phyloP scores from a whole-genome alignment of 2,113 vertebrate genomes.

The Nettapus auritus region DNA sequence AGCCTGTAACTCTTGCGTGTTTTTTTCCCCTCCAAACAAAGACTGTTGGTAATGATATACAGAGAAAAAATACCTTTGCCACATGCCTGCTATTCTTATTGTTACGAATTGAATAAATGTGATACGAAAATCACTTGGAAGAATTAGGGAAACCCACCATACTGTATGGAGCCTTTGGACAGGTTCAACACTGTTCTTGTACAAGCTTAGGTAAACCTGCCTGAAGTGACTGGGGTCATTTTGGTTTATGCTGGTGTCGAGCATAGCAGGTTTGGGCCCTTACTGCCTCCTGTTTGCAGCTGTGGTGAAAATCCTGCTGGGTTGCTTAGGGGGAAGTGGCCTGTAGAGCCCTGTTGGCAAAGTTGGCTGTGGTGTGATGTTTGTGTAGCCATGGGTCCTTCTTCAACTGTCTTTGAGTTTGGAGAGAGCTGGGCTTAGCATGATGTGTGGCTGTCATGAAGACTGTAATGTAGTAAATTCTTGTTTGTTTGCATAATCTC shows the following conservation, averaged over 20 bases:
- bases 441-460: neutral
- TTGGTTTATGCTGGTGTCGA: neutral
- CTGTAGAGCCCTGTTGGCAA: neutral
- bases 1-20: neutral
- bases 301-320: neutral
- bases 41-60: neutral
- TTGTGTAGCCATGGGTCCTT: neutral
- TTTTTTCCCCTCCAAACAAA: neutral
- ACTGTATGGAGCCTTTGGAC: neutral
- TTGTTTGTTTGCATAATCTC: slow-evolving; percentile 35
- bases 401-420: neutral
- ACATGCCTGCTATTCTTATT: neutral
- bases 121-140: neutral
- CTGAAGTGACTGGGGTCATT: neutral
- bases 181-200: neutral
- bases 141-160: neutral
- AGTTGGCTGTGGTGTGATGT: neutral
- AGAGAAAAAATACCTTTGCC: neutral
- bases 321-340: neutral
- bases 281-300: neutral
- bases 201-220: neutral
- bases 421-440: neutral
- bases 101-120: neutral
- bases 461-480: neutral
- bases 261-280: neutral